Conservation (phyloP, 2,888 invertebrate genomes). For the Sturmia bella region DNA sequence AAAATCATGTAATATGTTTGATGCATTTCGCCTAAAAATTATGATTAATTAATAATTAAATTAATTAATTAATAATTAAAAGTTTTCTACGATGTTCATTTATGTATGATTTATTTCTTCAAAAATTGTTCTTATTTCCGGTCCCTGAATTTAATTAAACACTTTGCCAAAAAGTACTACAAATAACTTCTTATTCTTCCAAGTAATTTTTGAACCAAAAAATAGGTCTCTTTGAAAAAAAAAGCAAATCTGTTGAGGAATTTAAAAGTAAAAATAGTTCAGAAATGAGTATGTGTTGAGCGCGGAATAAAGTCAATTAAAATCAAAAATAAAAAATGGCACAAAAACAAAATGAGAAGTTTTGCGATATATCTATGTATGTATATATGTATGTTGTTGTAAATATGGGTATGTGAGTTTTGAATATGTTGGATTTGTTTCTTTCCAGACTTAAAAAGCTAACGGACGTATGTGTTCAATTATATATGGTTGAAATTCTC, state of each 20-base stretch:
- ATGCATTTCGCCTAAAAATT: too few relatives aligned
- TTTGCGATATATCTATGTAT: not conserved
- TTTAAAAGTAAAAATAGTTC: conserved; percentile 6
- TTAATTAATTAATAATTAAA: too few relatives aligned
- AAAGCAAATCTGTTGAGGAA: not conserved
- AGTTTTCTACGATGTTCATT: too few relatives aligned
- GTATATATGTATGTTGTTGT: conserved; percentile 4
- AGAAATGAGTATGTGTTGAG: conserved; percentile 44
- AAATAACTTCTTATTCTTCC: too few relatives aligned
- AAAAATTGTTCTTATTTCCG: too few relatives aligned
- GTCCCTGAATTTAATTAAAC: too few relatives aligned
- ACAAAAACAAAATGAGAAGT: conserved; percentile 38
- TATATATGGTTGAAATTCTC: conserved; percentile 54
- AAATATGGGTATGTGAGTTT: conserved; percentile 11
- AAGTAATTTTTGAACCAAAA: too few relatives aligned
- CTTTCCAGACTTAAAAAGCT: conserved; percentile 70
- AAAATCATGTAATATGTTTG: too few relatives aligned
- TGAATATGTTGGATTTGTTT: conserved; percentile 41
- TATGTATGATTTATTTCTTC: too few relatives aligned
- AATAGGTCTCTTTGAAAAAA: not conserved
- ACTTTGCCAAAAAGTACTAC: too few relatives aligned
- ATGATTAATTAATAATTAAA: too few relatives aligned
- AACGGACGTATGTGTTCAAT: conserved; percentile 74
- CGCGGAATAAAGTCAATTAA: conserved; percentile 8
- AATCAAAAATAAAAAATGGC: conserved; percentile 61